Evolutionary conservation across 2,797 vertebrate genomes (phyloP), one percentile per base, ranked within the genome.

Genomic region (Sternotherus odoratus): DNA sequence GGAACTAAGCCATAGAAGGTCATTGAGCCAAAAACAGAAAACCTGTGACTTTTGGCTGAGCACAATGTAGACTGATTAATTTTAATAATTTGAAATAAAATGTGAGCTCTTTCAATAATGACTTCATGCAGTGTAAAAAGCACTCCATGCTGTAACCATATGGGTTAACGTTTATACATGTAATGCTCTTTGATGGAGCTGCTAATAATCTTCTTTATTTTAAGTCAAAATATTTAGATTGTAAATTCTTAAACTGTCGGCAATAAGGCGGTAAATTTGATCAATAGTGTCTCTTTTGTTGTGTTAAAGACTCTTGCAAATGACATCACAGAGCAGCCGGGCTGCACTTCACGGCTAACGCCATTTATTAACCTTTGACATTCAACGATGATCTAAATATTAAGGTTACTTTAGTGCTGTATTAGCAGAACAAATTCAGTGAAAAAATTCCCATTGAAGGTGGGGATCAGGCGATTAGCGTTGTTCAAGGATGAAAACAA

Each of bases 161-260:
- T 72, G 60, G 46, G 43, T 51, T 79, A 51, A 89, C 82, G 50
- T 77, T 74, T 84, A 66, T 66, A 12, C 0, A 36, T 83, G 57
- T 56, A 91, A 86, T 91, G 63, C 43, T 85, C 60, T 43, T 26
- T 60, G 60, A 83, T 86, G 87, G 79, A 77, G n/a, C 54, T 79
- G 51, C 36, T 89, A 82, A 74, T 89, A 77, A 21, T 75, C 74
- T 85, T 50, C 1, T 81, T 63, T 82, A 83, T 82, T 50, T 66
- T 50, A 30, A 89, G 72, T 85, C 82, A 92, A 94, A 96, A 82
- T 86, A 94, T 93, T 94, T 89, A 83, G 54, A 48, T 75, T 63
- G 66, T 83, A 56, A 60, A 60, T 72, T 89, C 85, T 78, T 82
- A 57, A 86, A n/a, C 54, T 51, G 87, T 85, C 86, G 80, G 87